Evolutionary conservation across 2,113 vertebrate species (phyloP), one percentile per base, ranked within the genome.

Genomic region (Cryptotis parvus): DNA sequence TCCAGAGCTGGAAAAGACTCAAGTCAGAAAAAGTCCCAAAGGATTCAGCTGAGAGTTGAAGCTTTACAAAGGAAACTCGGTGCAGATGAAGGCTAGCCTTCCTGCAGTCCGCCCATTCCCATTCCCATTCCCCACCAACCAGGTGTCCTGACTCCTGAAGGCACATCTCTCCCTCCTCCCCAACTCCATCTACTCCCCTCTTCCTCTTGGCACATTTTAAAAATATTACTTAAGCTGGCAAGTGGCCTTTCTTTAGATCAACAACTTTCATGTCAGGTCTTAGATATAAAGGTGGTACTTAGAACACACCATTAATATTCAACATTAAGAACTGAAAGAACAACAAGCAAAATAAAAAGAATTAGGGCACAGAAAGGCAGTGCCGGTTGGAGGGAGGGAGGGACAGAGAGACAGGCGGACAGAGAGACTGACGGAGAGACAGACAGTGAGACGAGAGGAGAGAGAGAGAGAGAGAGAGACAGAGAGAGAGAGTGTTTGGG

Each of bases 81-180:
- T 43, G 4, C 75, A 78, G 45, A 66, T 89, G 37, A 91, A 95
- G 80, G 33, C 86, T 81, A 55, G 55, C 86, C 33, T 63, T 77
- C 81, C 78, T 91, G 92, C 90, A 93, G 92, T 84, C 92, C 79
- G n/a, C 58, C 77, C 93, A 70, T 58, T 94, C 88, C 92, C 49
- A 91, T 82, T 94, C 69, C 89, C 79, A 87, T 87, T 52, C 89
- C 15, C 74, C 52, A 58, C 58, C 84, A 84, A 73, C 86, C 90
- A 91, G 76, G 15, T 94, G 87, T 86, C 61, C 93, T 93, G 79
- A 80, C 93, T 95, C 93, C 52, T 80, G 35, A 91, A 68, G 11
- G 70, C n/a, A 41, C 6, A 58, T 65, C 22, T 65, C 35, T 72
- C 35, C n/a, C 33, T 35, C n/a, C 35, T n/a, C n/a, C n/a, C n/a